Conservation (phyloP, 2,888 invertebrate genomes). For the Allacma fusca region DNA sequence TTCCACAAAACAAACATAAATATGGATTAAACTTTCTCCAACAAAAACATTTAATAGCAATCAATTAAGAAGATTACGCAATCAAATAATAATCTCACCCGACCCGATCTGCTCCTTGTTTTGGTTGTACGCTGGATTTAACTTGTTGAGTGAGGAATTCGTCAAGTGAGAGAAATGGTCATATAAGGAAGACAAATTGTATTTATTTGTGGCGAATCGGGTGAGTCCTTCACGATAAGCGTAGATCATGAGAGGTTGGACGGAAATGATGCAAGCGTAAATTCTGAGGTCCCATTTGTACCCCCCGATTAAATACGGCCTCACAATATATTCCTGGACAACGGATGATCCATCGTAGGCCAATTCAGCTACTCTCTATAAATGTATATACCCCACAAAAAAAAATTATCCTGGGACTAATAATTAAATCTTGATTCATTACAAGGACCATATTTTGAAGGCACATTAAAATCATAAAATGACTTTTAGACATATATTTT, state of each 20-base stretch:
- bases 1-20: too few relatives aligned
- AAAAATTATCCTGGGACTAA: too few relatives aligned
- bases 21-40: too few relatives aligned
- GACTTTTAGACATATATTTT: background rate
- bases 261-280: conserved; percentile 88
- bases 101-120: conserved; percentile 75
- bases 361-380: conserved; percentile 80
- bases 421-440: too few relatives aligned
- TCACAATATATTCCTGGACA: conserved; percentile 81
- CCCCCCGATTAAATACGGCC: conserved; percentile 81
- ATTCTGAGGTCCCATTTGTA: conserved; percentile 92
- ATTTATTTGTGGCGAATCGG: conserved; percentile 83
- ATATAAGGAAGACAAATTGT: conserved; percentile 80
- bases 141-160: conserved; percentile 89
- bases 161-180: conserved; percentile 88
- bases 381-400: too few relatives aligned
- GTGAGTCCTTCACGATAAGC: conserved; percentile 88
- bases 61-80: too few relatives aligned
- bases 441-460: too few relatives aligned
- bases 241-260: conserved; percentile 85
- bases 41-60: too few relatives aligned
- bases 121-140: conserved; percentile 81
- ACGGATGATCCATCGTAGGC: conserved; percentile 81
- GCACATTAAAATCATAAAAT: too few relatives aligned
- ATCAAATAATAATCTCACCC: background rate